Evolutionary conservation across 1,140 invertebrate species (phyloP), one percentile per base, ranked within the genome.

Genomic region (Temnothorax curvispinosus): DNA sequence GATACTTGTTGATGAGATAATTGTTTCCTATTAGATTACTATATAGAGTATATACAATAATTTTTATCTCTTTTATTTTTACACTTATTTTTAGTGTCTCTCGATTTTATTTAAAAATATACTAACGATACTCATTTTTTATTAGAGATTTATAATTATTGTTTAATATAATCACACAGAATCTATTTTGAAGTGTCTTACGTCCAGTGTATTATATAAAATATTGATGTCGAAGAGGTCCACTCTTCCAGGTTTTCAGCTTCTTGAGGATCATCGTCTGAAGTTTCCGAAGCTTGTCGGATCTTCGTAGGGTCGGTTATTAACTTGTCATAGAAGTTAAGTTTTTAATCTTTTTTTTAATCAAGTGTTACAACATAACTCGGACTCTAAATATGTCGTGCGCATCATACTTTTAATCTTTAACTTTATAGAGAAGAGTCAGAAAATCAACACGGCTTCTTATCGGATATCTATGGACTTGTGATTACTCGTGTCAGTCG

Each of bases 321-420:
- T 80, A 64, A 64, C 27, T 71, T 44, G 21, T 88, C 87, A 85
- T 52, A 9, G 9, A n/a, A 54, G n/a, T 72, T 35, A 58, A 8
- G 38, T 56, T 88, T 50, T 62, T 74, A 41, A 41, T 27, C 27
- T 27, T 27, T 27, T 27, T 27, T 27, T 78, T 72, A 86, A 85
- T 78, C 54, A 78, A 88, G 27, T 76, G 54, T 77, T 44, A 32
- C 9, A 15, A 35, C 18, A 7, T 41, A 65, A 56, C 3, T 80
- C 32, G 8, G 8, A 13, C 13, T 18, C 54, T 21, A 67, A 11
- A 67, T 21, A 72, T 84, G 35, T 74, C 21, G 41, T 32, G 41
- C 21, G 11, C 38, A 52, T 21, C 27, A 65, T 67, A 38, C n/a
- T 38, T 56, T 67, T 64, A 89, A 85, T 87, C 32, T 69, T 21